Evolutionary conservation across 2,113 vertebrate species (phyloP).

Genomic region (Fulmarus glacialis): DNA sequence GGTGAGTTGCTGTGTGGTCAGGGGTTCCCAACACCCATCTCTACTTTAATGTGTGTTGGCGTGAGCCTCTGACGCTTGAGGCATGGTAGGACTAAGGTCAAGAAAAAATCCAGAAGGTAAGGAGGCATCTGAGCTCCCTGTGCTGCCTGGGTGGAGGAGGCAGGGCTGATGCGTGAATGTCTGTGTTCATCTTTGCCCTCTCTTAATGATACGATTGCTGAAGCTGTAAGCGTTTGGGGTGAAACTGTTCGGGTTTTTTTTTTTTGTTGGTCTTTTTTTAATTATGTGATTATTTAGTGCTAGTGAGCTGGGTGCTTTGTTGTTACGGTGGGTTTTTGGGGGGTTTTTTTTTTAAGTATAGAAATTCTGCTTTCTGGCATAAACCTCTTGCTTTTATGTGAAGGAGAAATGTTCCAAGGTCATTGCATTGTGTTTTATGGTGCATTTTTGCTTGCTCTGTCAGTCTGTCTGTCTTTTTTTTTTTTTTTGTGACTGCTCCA

Average conservation of each 20-base stretch:
- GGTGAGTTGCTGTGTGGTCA: background rate
- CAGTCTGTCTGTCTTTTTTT: background rate
- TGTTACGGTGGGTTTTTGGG: background rate
- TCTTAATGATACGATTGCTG: background rate
- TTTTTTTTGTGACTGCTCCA: background rate
- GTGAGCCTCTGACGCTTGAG: background rate
- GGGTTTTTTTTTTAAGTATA: background rate
- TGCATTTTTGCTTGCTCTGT: background rate
- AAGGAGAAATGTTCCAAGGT: background rate
- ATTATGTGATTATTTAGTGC: background rate
- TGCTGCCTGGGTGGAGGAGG: background rate
- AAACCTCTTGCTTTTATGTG: background rate
- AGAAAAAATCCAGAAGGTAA: background rate
- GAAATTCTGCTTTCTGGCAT: background rate
- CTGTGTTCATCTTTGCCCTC: background rate
- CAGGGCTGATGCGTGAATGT: rapidly evolving
- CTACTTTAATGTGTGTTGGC: background rate
- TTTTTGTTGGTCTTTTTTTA: background rate
- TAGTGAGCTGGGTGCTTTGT: background rate
- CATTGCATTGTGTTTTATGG: background rate
- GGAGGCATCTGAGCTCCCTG: background rate
- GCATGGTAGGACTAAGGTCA: background rate
- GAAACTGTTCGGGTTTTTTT: background rate
- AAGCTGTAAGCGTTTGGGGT: background rate
- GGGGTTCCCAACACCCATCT: rapidly evolving